phyloP scores from a whole-genome alignment of 2,888 invertebrate genomes.

The Polylopha cassiicola region DNA sequence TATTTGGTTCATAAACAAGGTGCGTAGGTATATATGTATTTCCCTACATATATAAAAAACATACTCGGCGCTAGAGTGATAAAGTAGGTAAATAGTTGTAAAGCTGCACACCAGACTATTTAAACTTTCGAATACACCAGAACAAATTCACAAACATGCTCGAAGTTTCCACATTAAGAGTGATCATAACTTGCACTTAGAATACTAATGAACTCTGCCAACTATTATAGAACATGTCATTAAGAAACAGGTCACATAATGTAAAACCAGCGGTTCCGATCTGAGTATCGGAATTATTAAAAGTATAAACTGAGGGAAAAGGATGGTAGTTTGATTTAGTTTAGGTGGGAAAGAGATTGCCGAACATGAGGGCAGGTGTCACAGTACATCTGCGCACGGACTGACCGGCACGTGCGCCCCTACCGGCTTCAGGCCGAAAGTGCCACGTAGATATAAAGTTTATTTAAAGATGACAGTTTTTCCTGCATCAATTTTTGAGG shows the following conservation, averaged over 20 bases:
- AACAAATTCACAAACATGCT: conserved; percentile 55
- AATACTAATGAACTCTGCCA: conserved; percentile 61
- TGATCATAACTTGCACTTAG: conserved; percentile 51
- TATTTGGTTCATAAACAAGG: conserved; percentile 17
- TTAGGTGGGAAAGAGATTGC: conserved; percentile 47
- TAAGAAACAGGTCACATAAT: conserved; percentile 70
- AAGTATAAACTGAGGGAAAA: conserved; percentile 48
- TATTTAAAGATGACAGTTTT: conserved; percentile 22
- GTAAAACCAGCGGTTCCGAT: conserved; percentile 56
- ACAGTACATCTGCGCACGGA: conserved; percentile 69
- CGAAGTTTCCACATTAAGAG: conserved; percentile 46
- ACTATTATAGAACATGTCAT: conserved; percentile 65
- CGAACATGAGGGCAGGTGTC: conserved; percentile 65
- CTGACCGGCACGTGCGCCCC: conserved; percentile 67
- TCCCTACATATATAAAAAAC: conserved; percentile 10
- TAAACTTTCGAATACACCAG: conserved; percentile 38
- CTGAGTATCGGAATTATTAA: conserved; percentile 53
- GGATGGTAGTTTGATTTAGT: conserved; percentile 38
- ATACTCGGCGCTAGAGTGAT: conserved; percentile 28
- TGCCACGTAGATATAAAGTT: conserved; percentile 30
- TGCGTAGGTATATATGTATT: no score
- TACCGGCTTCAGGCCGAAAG: conserved; percentile 43
- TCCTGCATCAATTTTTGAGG: no score
- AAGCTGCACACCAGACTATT: conserved; percentile 35
- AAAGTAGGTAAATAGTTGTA: conserved; percentile 35